phyloP scores from a whole-genome alignment of 2,113 vertebrate species.

The Passer montanus region DNA sequence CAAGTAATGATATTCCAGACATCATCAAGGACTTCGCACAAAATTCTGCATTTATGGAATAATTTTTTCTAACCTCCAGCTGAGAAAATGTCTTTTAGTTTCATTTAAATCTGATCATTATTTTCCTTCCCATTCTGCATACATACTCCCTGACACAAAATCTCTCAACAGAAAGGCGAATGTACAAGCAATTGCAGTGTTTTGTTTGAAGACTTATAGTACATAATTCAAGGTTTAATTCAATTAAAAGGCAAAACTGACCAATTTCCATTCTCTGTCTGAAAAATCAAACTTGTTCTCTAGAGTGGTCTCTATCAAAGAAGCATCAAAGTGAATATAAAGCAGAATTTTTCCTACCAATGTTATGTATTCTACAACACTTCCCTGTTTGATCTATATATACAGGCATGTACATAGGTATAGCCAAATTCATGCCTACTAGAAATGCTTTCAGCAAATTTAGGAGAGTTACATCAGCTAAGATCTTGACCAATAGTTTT shows the following conservation, averaged over 20 bases:
- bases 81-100: constrained; percentile 72
- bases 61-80: constrained; percentile 66
- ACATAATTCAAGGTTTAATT: constrained; percentile 48
- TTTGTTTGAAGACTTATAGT: constrained; percentile 42
- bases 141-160: constrained; percentile 17
- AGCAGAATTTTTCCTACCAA: neutral
- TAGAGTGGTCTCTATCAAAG: neutral
- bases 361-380: neutral
- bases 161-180: constrained; percentile 29
- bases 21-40: constrained; percentile 49
- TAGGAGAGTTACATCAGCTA: neutral
- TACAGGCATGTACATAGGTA: neutral
- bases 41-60: constrained; percentile 58
- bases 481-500: constrained; percentile 1
- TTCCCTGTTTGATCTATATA: neutral
- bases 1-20: constrained; percentile 17
- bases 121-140: constrained; percentile 56
- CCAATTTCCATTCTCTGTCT: constrained; percentile 25
- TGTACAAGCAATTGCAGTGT: constrained; percentile 7
- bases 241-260: constrained; percentile 44
- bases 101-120: constrained; percentile 68
- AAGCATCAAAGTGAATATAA: constrained; percentile 16
- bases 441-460: neutral
- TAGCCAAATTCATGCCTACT: neutral
- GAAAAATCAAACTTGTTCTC: constrained; percentile 18